Conservation (phyloP, 2,888 invertebrate genomes). For the Leucoma salicis region DNA sequence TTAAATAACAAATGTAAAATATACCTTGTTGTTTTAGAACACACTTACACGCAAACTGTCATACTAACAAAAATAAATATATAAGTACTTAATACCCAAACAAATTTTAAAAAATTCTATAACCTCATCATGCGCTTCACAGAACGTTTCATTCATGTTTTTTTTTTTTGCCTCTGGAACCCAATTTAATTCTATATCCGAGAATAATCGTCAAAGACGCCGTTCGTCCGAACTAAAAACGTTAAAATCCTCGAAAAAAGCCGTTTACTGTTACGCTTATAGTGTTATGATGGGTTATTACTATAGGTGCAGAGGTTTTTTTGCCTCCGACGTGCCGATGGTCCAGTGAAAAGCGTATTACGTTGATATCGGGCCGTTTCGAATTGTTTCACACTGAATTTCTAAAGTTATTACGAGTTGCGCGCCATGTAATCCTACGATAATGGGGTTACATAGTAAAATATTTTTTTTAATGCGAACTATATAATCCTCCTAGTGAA, state of each 20-base stretch:
- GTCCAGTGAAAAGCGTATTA: slow-evolving; percentile 27
- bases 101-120: not conserved
- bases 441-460: too few relatives aligned
- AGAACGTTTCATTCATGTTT: slow-evolving; percentile 41
- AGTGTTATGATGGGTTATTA: slow-evolving; percentile 51
- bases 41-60: too few relatives aligned
- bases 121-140: slow-evolving; percentile 17
- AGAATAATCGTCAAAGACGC: slow-evolving; percentile 69
- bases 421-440: too few relatives aligned
- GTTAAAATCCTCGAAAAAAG: slow-evolving; percentile 47
- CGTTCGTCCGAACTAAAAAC: slow-evolving; percentile 44
- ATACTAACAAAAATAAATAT: too few relatives aligned
- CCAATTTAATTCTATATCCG: slow-evolving; percentile 69
- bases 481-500: too few relatives aligned
- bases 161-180: slow-evolving; percentile 57
- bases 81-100: not conserved
- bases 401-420: not conserved
- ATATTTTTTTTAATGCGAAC: too few relatives aligned
- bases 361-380: slow-evolving; percentile 24
- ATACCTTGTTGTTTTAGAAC: too few relatives aligned
- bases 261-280: slow-evolving; percentile 51
- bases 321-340: slow-evolving; percentile 20
- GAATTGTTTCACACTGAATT: slow-evolving; percentile 14
- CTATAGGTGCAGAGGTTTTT: slow-evolving; percentile 33
- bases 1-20: too few relatives aligned